Evolutionary conservation across 2,888 invertebrate species (phyloP).

Genomic region (Hirtodrosophila trivittata): DNA sequence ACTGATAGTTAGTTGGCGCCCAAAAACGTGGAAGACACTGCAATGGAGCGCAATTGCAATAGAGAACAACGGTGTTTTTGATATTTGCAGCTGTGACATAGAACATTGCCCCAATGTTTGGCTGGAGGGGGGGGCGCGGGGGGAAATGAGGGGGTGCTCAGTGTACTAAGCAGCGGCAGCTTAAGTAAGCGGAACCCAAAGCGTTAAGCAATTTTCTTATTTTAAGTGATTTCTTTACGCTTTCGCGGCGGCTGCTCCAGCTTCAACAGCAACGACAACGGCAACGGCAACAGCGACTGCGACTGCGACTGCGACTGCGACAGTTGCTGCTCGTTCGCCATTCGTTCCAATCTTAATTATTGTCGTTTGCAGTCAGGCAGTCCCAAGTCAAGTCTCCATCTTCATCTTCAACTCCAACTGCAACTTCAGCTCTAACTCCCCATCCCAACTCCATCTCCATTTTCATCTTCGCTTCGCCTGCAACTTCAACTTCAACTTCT

Average conservation of each 20-base stretch:
- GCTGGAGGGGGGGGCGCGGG: not conserved
- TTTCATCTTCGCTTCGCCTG: conserved; percentile 18
- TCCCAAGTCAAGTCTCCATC: conserved; percentile 40
- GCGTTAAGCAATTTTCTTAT: conserved; percentile 59
- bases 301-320: not conserved
- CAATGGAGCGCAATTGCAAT: conserved; percentile 33
- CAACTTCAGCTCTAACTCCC: conserved; percentile 7
- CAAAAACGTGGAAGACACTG: conserved; percentile 21
- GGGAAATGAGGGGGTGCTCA: conserved; percentile 11
- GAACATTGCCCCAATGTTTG: conserved; percentile 10
- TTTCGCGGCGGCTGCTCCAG: conserved; percentile 57
- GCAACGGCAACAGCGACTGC: not conserved
- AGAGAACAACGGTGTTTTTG: conserved; percentile 42
- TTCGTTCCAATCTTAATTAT: conserved; percentile 77
- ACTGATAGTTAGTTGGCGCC: conserved; percentile 29
- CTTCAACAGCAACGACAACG: conserved; percentile 14
- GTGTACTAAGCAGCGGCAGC: conserved; percentile 20
- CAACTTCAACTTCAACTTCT: conserved; percentile 14
- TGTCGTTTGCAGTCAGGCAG: conserved; percentile 53
- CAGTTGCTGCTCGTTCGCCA: conserved; percentile 31
- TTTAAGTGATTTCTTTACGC: conserved; percentile 75
- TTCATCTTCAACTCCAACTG: conserved; percentile 14
- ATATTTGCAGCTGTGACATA: conserved; percentile 46
- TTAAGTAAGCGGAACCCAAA: conserved; percentile 59
- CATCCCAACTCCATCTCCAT: conserved; percentile 10